Percentiles rank a stretch among this genome's conserved stretches.
Evolutionary conservation across 2,797 vertebrate species (phyloP).

Genomic region (Taeniopygia guttata): DNA sequence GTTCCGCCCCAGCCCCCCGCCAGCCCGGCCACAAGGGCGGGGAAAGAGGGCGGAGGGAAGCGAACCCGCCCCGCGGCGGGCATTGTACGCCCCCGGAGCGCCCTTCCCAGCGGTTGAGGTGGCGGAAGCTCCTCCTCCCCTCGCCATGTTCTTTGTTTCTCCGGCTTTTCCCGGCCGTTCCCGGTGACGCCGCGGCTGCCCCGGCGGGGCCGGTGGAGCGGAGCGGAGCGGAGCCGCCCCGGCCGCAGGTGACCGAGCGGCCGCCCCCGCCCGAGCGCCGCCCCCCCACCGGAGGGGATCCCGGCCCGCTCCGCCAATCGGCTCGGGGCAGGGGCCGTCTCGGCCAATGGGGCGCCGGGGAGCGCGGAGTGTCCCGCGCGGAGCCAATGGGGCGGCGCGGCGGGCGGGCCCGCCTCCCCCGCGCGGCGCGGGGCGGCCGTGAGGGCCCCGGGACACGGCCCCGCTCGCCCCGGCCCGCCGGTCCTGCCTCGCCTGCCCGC

Average conservation of each 20-base stretch:
- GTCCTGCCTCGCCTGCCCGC: too few species aligned
- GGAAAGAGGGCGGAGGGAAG: neutral
- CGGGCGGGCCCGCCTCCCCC: too few species aligned
- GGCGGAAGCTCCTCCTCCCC: conserved; percentile 33
- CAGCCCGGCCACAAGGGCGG: neutral
- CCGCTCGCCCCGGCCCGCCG: too few species aligned
- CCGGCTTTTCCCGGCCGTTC: neutral
- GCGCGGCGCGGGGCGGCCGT: neutral
- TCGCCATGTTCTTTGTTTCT: conserved; percentile 75
- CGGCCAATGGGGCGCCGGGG: neutral
- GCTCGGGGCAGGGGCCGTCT: neutral
- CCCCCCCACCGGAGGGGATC: neutral
- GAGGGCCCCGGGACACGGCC: neutral
- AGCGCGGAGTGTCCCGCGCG: neutral
- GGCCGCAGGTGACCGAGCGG: neutral
- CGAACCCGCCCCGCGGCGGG: neutral
- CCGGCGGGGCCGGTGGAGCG: neutral
- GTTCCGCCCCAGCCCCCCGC: neutral
- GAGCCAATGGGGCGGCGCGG: neutral
- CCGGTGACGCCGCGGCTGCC: conserved; percentile 13
- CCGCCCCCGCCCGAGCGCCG: neutral
- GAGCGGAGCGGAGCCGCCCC: neutral
- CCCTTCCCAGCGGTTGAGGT: neutral
- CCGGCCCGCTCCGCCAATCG: neutral
- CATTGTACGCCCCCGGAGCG: neutral